Base-by-base conservation (phyloP, 2,888 invertebrate species). In the Mythimna impura region DNA sequence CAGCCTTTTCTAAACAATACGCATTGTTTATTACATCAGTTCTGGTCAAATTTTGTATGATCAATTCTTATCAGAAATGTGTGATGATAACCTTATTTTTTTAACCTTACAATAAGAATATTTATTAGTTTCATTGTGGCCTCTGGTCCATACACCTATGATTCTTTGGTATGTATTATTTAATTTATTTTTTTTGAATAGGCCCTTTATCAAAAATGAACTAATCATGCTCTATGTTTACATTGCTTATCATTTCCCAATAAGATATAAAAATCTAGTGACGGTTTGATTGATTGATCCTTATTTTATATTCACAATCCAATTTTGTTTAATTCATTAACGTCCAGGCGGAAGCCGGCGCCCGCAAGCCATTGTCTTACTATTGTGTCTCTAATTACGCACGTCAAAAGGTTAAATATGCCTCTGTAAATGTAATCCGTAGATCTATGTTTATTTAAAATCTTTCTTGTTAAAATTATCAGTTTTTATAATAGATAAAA, bases 1-100 rank as follows among this genome's bases (percentile, higher is more conserved):
- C 78, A 76, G 75, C 65, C 34, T 47, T 76, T 60, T 71, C 65
- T 71, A 73, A 82, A 81, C 74, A 80, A 81, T 74, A 73, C 62
- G 22, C 34, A 71, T 81, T 77, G 68, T 72, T 80, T 78, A 73
- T 83, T 83, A 74, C 77, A 78, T 80, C 78, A 81, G 73, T 74
- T 62, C 0, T 47, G 61, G 43, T 58, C 43, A 47, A n/a, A 71
- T 68, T 61, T 61, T 47, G n/a, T 58, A 68, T 82, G 75, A 75
- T 73, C 62, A 79, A 64, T 73, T 81, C 81, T 82, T 83, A 82
- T 85, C 84, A 78, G 63, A 71, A 80, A 57, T 74, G 20, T 68
- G 43, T 61, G 43, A 36, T 86, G 84, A 84, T 85, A 85, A 86
- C 86, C 85, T 64, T 83, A 83, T 76, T 76, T 71, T 47, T 64